Percentiles rank a stretch among this genome's conserved stretches.
Conservation (phyloP, 2,113 vertebrate species). For the Stigmatopora argus region DNA sequence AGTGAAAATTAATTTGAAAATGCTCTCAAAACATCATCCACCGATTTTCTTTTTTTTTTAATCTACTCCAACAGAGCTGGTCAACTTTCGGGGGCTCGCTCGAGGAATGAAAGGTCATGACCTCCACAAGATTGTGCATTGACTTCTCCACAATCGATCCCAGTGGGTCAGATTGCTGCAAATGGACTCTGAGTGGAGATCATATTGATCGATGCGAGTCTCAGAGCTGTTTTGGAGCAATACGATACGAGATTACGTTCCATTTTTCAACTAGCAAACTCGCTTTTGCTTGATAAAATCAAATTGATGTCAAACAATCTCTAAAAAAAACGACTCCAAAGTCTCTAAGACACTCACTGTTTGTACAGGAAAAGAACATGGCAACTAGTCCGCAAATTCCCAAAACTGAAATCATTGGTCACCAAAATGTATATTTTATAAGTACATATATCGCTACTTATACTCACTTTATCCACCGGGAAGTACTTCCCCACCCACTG, state of each 20-base stretch:
- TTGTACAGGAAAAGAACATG: too few relatives aligned
- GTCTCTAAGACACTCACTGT: too few relatives aligned
- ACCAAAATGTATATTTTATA: too few relatives aligned
- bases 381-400: too few relatives aligned
- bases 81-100: background rate
- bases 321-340: too few relatives aligned
- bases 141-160: slow-evolving; percentile 23
- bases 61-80: background rate
- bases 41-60: background rate
- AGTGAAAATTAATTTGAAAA: background rate
- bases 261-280: too few relatives aligned
- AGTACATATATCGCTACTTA: too few relatives aligned
- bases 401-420: too few relatives aligned
- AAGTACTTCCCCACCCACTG: too few relatives aligned
- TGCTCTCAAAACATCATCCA: background rate
- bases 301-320: too few relatives aligned
- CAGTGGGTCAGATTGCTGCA: slow-evolving; percentile 36
- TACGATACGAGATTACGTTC: background rate
- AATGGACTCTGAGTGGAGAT: slow-evolving; percentile 9
- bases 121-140: slow-evolving; percentile 17
- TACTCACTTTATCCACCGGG: too few relatives aligned
- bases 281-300: too few relatives aligned
- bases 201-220: slow-evolving; percentile 34
- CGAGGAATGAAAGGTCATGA: slow-evolving; percentile 22
- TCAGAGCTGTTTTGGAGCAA: slow-evolving; percentile 7